Evolutionary conservation across 1,140 invertebrate species (phyloP).

Genomic region (Caenorhabditis latens): DNA sequence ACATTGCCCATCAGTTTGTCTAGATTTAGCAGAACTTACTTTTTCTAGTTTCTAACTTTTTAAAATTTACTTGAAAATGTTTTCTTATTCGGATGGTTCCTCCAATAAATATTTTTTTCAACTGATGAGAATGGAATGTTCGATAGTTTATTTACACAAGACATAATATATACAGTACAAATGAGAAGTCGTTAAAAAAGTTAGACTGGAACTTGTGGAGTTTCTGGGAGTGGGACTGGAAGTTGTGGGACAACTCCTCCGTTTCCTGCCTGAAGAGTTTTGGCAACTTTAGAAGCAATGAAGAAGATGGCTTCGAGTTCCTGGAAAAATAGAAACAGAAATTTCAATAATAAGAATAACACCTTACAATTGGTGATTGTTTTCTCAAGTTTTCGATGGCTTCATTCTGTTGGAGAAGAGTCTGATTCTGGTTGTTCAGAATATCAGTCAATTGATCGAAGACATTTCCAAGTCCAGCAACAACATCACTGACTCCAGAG

Average conservation of each 20-base stretch:
- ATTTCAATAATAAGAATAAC: too few species aligned
- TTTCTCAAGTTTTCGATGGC: not conserved
- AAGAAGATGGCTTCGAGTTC: not conserved
- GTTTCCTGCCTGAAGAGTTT: not conserved
- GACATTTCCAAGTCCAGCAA: not conserved
- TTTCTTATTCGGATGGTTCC: too few species aligned
- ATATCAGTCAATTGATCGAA: not conserved
- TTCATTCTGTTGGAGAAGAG: not conserved
- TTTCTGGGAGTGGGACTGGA: not conserved
- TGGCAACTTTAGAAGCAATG: not conserved
- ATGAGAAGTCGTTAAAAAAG: not conserved
- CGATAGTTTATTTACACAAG: not conserved
- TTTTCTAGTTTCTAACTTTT: too few species aligned
- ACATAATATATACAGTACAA: not conserved
- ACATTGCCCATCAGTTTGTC: slow-evolving; percentile 36
- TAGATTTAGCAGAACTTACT: not conserved
- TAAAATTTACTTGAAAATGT: too few species aligned
- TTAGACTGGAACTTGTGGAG: slow-evolving; percentile 1
- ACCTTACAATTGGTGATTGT: not conserved
- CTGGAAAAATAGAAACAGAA: not conserved
- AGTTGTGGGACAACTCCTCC: not conserved
- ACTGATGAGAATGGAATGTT: not conserved
- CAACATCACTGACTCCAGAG: not conserved
- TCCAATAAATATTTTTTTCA: too few species aligned
- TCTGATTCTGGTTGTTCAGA: not conserved